Conservation (phyloP, 2,113 vertebrate species). For the Coracopsis vasa region DNA sequence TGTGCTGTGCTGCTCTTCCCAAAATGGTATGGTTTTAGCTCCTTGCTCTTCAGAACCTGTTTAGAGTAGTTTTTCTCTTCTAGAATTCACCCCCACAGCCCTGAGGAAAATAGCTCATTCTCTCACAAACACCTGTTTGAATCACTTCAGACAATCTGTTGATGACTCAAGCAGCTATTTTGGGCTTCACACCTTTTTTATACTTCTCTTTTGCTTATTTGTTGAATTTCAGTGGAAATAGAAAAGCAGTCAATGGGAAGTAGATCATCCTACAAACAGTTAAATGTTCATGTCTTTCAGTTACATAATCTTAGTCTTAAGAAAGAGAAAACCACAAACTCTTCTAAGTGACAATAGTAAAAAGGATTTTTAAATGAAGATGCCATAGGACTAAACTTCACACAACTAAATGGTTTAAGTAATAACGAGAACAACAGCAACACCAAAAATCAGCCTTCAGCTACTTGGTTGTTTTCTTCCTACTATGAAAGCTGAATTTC, state of each 20-base stretch:
- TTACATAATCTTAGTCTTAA: background rate
- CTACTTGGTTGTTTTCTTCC: background rate
- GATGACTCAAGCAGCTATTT: conserved; percentile 55
- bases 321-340: background rate
- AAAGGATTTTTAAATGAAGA: background rate
- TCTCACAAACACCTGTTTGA: conserved; percentile 30
- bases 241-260: background rate
- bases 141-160: conserved; percentile 47
- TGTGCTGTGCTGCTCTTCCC: background rate
- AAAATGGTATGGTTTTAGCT: background rate
- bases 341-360: background rate
- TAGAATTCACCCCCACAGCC: background rate
- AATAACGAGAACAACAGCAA: background rate
- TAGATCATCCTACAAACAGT: background rate
- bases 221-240: conserved; percentile 7
- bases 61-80: background rate
- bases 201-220: background rate
- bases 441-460: background rate
- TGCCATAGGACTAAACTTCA: background rate
- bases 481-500: background rate
- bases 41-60: background rate
- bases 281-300: background rate
- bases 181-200: background rate
- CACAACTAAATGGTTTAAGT: background rate
- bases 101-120: background rate